A percentile compares a stretch with the other conserved stretches of the same genome.
Conservation (phyloP, 2,113 vertebrate genomes). For the Sitta europaea region DNA sequence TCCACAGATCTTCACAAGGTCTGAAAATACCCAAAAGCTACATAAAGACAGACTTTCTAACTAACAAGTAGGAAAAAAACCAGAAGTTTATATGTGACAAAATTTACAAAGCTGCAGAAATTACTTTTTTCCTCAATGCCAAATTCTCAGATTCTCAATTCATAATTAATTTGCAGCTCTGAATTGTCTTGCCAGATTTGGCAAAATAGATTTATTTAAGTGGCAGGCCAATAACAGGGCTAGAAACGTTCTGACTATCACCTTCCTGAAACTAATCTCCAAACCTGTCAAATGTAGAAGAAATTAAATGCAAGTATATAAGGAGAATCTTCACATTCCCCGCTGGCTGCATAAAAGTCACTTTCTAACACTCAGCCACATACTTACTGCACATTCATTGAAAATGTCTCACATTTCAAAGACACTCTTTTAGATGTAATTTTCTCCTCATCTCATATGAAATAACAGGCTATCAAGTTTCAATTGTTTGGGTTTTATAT, state of each 20-base stretch:
- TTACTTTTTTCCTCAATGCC: not conserved
- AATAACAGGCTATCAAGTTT: not conserved
- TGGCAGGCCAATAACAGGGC: not conserved
- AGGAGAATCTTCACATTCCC: not conserved
- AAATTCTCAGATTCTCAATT: not conserved
- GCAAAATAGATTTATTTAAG: not conserved
- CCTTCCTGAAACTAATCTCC: not conserved
- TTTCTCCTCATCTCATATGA: not conserved
- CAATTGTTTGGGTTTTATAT: not conserved
- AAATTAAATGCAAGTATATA: not conserved
- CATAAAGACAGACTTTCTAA: not conserved
- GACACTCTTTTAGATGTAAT: not conserved
- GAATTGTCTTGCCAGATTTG: not conserved
- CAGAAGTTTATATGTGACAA: not conserved
- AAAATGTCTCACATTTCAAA: not conserved
- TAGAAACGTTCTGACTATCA: not conserved
- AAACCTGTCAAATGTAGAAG: not conserved
- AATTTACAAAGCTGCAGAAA: not conserved
- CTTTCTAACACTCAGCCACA: not conserved
- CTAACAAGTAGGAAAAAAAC: not conserved
- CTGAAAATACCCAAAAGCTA: not conserved
- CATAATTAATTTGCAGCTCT: not conserved
- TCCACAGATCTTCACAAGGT: not conserved
- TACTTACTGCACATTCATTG: not conserved
- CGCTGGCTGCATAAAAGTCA: not conserved